Conservation (phyloP, 1,140 invertebrate species). For the Himalopsyche phryganea region DNA sequence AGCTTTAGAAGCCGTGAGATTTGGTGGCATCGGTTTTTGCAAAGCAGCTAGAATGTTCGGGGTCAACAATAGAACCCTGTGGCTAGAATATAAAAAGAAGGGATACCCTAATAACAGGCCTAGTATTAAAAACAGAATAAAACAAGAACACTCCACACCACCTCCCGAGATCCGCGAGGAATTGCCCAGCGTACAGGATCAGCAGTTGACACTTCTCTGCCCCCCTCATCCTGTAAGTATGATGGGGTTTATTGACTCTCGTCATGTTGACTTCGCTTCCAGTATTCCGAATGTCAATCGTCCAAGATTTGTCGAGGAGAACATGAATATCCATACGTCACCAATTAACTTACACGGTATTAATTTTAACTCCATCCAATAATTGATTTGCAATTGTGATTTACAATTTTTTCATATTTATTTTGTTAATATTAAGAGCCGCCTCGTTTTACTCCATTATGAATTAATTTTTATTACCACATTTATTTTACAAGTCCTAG, state of each 20-base stretch:
- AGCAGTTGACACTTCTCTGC: constrained; percentile 44
- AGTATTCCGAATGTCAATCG: constrained; percentile 44
- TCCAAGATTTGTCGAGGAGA: constrained; percentile 42
- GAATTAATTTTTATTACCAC: too few species aligned
- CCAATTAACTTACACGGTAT: constrained; percentile 67
- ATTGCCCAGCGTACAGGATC: constrained; percentile 43
- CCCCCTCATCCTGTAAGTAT: constrained; percentile 51
- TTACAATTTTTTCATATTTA: too few species aligned
- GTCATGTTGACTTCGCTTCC: constrained; percentile 54
- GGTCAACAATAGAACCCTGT: constrained; percentile 78
- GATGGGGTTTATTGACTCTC: constrained; percentile 58
- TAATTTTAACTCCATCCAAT: constrained; percentile 69
- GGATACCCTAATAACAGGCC: constrained; percentile 74
- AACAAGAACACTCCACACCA: constrained; percentile 59
- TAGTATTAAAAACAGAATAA: constrained; percentile 67
- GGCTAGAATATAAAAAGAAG: constrained; percentile 79
- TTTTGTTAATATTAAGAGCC: too few species aligned
- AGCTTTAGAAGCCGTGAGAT: constrained; percentile 73
- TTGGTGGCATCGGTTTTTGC: constrained; percentile 80
- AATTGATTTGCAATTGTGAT: neutral
- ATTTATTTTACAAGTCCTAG: too few species aligned
- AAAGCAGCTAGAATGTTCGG: constrained; percentile 77
- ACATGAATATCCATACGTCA: constrained; percentile 46
- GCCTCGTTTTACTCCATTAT: too few species aligned
- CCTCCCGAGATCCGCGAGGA: constrained; percentile 42